Conservation (phyloP, 2,888 invertebrate genomes). For the Clepsis dumicolana region DNA sequence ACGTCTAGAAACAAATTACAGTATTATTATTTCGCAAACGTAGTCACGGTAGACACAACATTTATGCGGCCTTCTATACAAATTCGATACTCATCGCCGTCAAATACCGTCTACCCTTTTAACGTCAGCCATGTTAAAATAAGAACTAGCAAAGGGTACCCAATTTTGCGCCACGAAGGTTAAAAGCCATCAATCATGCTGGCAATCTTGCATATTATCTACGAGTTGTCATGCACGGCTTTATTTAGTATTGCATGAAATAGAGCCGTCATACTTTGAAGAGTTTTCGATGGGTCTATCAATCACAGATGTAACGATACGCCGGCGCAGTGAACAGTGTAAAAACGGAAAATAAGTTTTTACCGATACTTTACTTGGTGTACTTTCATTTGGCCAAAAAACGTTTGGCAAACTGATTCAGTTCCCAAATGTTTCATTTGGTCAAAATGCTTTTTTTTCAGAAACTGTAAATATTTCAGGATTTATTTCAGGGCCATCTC, state of each 20-base stretch:
- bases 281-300: conserved; percentile 67
- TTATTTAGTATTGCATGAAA: conserved; percentile 75
- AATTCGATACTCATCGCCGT: not conserved
- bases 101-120: conserved; percentile 5
- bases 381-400: no score
- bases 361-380: no score
- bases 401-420: no score
- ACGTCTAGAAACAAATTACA: no score
- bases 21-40: not conserved
- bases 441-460: no score
- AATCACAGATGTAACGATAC: conserved; percentile 63
- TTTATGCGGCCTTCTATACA: not conserved
- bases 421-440: no score
- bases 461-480: no score
- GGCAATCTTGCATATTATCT: conserved; percentile 48
- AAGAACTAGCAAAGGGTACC: conserved; percentile 32
- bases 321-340: conserved; percentile 28
- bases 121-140: conserved; percentile 23
- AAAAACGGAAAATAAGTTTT: conserved; percentile 8
- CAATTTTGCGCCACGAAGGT: conserved; percentile 38
- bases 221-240: conserved; percentile 62
- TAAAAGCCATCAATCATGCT: conserved; percentile 54
- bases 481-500: no score
- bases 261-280: conserved; percentile 68
- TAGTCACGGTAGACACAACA: not conserved